These are phyloP conservation scores for Pardosa pseudoannulata DNA, from an alignment of 2,888 invertebrate genomes.

Conservation along the genomic window DNA sequence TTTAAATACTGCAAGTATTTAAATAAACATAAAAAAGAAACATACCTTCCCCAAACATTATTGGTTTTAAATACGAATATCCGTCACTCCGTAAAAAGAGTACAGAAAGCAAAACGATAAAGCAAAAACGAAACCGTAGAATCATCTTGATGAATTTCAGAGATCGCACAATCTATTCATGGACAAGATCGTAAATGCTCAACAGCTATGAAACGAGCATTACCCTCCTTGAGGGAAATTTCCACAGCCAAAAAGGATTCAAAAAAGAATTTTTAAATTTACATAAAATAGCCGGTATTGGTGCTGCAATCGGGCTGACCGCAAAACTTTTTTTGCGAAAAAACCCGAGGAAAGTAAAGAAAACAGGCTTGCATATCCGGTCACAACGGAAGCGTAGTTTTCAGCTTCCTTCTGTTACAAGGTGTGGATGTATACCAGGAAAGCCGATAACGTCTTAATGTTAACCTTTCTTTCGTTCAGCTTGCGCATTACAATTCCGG, in stretches of 20 bases:
- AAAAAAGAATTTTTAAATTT: too few relatives aligned
- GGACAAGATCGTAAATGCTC: too few relatives aligned
- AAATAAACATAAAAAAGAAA: too few relatives aligned
- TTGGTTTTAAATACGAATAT: conserved; percentile 39
- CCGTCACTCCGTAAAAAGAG: background rate
- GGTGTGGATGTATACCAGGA: background rate
- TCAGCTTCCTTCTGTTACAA: background rate
- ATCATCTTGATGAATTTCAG: background rate
- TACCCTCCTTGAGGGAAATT: too few relatives aligned
- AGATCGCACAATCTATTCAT: too few relatives aligned
- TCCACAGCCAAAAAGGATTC: too few relatives aligned
- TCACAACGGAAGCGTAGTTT: background rate
- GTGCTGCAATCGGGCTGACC: too few relatives aligned
- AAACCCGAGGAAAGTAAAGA: background rate
- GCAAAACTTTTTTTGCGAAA: too few relatives aligned
- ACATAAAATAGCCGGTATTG: too few relatives aligned
- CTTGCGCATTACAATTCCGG: too few relatives aligned
- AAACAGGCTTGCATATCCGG: background rate
- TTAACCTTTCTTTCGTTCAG: background rate
- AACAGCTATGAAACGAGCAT: too few relatives aligned
- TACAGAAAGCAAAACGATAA: background rate
- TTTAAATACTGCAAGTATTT: too few relatives aligned
- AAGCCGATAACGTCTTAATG: background rate
- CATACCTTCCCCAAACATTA: conserved; percentile 57
- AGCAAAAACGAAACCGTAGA: background rate